Evolutionary conservation across 1,140 invertebrate species (phyloP).

Genomic region (Artemia franciscana): DNA sequence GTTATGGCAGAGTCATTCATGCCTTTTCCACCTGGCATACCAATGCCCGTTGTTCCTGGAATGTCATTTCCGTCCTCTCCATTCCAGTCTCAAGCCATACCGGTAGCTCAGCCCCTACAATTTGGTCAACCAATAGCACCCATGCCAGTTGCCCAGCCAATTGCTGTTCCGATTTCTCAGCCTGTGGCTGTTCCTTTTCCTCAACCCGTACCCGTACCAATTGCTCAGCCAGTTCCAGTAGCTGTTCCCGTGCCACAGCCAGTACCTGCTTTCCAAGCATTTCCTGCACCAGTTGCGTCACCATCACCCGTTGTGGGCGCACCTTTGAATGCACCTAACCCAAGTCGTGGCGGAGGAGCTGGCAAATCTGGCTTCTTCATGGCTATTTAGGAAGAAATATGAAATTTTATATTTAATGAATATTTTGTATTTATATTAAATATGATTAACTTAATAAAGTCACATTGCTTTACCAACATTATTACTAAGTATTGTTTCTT

Average conservation of each 20-base stretch:
- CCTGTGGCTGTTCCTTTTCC: not conserved
- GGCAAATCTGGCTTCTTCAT: not conserved
- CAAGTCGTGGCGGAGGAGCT: not conserved
- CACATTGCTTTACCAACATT: too few species aligned
- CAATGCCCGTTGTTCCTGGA: too few species aligned
- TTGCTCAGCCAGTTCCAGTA: not conserved
- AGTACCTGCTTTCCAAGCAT: not conserved
- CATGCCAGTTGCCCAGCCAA: not conserved
- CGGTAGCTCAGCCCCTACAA: too few species aligned
- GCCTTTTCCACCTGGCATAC: too few species aligned
- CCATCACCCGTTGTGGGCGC: not conserved
- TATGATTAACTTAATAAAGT: too few species aligned
- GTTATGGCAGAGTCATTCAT: too few species aligned
- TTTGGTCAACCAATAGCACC: not conserved
- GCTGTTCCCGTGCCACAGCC: not conserved
- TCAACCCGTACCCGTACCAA: not conserved
- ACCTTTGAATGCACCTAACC: not conserved
- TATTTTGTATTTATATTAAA: too few species aligned
- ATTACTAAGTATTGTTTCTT: too few species aligned
- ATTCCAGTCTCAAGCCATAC: too few species aligned
- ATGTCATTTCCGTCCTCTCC: too few species aligned
- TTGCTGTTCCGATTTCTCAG: not conserved
- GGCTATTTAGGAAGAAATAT: too few species aligned
- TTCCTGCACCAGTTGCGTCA: not conserved
- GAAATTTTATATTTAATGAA: too few species aligned